Conservation (phyloP, 2,113 vertebrate genomes). For the Daboia siamensis region DNA sequence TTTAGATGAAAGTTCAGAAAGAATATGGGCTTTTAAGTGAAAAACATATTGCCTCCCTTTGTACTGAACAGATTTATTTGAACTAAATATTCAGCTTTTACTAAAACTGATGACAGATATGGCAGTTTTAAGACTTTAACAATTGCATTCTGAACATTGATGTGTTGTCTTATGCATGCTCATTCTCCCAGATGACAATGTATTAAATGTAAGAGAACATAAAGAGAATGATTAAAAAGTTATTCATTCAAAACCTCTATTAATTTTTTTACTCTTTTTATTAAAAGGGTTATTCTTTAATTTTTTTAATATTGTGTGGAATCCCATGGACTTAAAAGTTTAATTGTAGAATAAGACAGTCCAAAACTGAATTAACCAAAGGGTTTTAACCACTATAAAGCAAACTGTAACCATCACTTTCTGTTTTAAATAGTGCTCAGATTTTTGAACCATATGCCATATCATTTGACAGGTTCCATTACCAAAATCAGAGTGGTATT, state of each 20-base stretch:
- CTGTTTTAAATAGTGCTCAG: neutral
- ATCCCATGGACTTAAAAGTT: neutral
- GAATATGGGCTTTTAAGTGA: neutral
- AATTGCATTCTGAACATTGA: neutral
- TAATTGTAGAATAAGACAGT: neutral
- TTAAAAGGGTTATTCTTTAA: neutral
- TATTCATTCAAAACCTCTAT: neutral
- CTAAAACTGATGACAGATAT: neutral
- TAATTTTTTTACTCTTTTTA: neutral
- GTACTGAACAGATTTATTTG: neutral
- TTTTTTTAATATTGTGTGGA: neutral
- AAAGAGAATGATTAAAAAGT: neutral
- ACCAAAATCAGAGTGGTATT: neutral
- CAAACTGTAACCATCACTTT: neutral
- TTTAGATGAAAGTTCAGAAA: neutral
- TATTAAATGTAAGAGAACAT: neutral
- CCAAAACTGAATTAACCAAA: constrained; percentile 3
- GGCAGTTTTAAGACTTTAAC: neutral
- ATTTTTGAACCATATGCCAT: neutral
- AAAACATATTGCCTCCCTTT: neutral
- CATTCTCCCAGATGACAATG: neutral
- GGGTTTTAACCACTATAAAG: neutral
- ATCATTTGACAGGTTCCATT: neutral
- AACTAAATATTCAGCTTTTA: neutral
- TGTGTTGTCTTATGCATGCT: neutral